These are phyloP conservation scores for Erebia ligea DNA, from an alignment of 2,888 invertebrate species.

Conservation along the genomic window DNA sequence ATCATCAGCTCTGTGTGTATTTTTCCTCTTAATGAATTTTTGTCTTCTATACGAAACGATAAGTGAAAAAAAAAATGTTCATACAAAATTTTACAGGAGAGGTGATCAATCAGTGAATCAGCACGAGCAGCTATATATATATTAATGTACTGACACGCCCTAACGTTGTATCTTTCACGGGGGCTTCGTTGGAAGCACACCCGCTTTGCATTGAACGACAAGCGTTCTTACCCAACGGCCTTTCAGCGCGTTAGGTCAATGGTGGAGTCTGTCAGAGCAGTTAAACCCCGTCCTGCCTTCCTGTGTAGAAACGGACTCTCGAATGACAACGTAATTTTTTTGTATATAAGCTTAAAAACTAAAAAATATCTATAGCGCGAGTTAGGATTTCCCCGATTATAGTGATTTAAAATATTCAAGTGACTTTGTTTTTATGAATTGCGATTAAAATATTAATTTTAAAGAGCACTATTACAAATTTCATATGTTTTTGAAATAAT, in stretches of 20 bases:
- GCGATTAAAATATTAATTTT: neutral
- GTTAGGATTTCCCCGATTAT: conserved; percentile 37
- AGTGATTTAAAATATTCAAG: neutral
- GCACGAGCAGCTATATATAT: too few species aligned
- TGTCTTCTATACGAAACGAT: too few species aligned
- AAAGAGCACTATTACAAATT: neutral
- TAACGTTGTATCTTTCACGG: too few species aligned
- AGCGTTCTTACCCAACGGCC: neutral
- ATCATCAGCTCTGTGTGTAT: too few species aligned
- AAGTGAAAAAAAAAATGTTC: too few species aligned
- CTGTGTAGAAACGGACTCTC: conserved; percentile 71
- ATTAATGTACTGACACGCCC: too few species aligned
- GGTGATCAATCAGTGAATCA: too few species aligned
- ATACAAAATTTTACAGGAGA: too few species aligned
- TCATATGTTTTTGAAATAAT: neutral
- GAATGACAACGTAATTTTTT: fast-evolving
- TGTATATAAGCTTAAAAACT: fast-evolving
- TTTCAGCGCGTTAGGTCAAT: conserved; percentile 21
- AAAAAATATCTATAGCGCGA: conserved; percentile 51
- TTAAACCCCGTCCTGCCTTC: conserved; percentile 54
- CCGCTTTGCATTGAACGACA: neutral
- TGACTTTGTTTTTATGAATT: neutral
- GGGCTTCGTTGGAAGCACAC: neutral
- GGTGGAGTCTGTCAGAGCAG: conserved; percentile 50
- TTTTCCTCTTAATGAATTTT: too few species aligned